Conservation (phyloP, 2,797 vertebrate species). For the Bradypodion pumilum region DNA sequence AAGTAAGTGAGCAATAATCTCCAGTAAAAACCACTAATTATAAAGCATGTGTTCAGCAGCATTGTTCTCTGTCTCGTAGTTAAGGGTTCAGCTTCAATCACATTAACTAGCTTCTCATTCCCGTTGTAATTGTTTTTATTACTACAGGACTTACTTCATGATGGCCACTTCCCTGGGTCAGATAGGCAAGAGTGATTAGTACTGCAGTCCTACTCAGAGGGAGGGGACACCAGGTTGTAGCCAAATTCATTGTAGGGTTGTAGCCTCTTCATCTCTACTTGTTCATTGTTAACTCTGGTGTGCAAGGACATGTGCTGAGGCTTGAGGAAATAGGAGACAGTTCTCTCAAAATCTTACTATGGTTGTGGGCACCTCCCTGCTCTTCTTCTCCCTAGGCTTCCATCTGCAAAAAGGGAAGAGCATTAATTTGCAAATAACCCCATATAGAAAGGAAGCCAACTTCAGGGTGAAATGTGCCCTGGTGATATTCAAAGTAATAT, state of each 20-base stretch:
- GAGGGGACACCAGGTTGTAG: background rate
- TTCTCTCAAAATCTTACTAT: too few relatives aligned
- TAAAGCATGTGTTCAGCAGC: background rate
- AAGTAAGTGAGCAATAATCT: background rate
- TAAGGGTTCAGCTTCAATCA: background rate
- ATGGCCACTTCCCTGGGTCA: background rate
- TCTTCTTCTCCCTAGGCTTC: too few relatives aligned
- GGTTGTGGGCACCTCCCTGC: too few relatives aligned
- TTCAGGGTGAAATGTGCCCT: too few relatives aligned
- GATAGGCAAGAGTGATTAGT: background rate
- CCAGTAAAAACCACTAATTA: background rate
- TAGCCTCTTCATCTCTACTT: too few relatives aligned
- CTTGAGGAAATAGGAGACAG: too few relatives aligned
- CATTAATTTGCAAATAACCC: too few relatives aligned
- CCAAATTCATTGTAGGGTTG: background rate
- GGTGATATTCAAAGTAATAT: too few relatives aligned
- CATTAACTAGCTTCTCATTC: background rate
- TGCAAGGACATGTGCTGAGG: background rate
- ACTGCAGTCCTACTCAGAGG: background rate
- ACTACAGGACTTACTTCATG: background rate
- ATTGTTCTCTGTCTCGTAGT: background rate
- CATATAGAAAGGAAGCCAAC: too few relatives aligned
- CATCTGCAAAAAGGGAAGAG: too few relatives aligned
- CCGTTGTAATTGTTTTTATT: background rate
- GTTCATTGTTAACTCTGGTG: background rate